These are phyloP conservation scores for Tretioscincus oriximinensis DNA, from an alignment of 2,113 vertebrate genomes.

Conservation along the genomic window DNA sequence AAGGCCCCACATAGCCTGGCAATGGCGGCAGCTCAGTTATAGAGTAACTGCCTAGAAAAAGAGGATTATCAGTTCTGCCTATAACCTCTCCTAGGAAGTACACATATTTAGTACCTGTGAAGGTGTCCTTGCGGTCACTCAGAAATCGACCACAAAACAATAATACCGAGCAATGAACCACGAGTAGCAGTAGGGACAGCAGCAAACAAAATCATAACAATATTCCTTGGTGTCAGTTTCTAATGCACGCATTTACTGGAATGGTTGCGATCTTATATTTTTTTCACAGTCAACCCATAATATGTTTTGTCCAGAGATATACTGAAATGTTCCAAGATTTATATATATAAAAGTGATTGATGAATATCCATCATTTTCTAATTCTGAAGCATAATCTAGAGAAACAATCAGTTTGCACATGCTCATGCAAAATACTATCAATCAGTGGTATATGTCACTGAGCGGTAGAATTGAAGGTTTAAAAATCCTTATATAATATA, in stretches of 20 bases:
- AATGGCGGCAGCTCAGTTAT: too few relatives aligned
- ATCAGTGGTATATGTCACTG: too few relatives aligned
- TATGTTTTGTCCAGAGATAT: not conserved
- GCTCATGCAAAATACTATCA: not conserved
- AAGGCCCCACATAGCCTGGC: too few relatives aligned
- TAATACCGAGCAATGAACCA: too few relatives aligned
- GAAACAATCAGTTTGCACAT: not conserved
- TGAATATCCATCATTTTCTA: not conserved
- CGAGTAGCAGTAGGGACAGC: not conserved
- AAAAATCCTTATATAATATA: too few relatives aligned
- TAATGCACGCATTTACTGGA: not conserved
- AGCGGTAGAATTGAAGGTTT: not conserved
- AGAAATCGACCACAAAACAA: too few relatives aligned
- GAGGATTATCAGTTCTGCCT: too few relatives aligned
- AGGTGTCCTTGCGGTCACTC: too few relatives aligned
- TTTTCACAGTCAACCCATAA: not conserved
- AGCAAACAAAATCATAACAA: not conserved
- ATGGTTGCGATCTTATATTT: not conserved
- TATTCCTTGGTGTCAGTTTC: not conserved
- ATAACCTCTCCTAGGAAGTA: too few relatives aligned
- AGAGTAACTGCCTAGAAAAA: too few relatives aligned
- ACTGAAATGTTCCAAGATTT: not conserved
- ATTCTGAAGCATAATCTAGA: not conserved
- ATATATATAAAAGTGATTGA: not conserved
- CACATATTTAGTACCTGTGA: not conserved